Percentiles rank a stretch among this genome's conserved stretches.
Conservation (phyloP, 1,140 invertebrate species). For the Lerema accius region DNA sequence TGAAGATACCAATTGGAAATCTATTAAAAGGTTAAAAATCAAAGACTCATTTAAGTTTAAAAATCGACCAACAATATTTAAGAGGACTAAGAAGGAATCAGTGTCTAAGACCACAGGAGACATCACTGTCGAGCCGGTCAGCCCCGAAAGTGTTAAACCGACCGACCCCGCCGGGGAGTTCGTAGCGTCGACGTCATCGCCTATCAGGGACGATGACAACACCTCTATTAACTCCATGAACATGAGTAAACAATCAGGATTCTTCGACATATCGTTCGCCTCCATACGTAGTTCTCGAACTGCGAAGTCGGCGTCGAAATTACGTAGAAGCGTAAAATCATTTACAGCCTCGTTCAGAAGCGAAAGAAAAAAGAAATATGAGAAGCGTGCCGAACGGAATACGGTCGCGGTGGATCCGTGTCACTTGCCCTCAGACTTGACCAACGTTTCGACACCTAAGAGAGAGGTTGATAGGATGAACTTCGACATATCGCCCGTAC, state of each 20-base stretch:
- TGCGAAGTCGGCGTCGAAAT: conserved; percentile 75
- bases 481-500: conserved; percentile 76
- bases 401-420: conserved; percentile 67
- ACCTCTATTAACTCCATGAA: conserved; percentile 77
- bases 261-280: conserved; percentile 81
- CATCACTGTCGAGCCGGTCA: conserved; percentile 69
- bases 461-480: conserved; percentile 69
- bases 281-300: conserved; percentile 77
- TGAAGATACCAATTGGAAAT: conserved; percentile 79
- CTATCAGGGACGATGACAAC: conserved; percentile 77
- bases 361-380: conserved; percentile 81
- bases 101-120: conserved; percentile 66
- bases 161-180: conserved; percentile 74
- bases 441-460: conserved; percentile 71
- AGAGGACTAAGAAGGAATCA: conserved; percentile 75
- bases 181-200: conserved; percentile 75
- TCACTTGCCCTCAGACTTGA: conserved; percentile 60
- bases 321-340: conserved; percentile 78
- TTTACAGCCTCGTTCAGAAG: conserved; percentile 80
- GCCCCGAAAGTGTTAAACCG: conserved; percentile 68
- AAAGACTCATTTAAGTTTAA: conserved; percentile 82
- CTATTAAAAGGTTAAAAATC: conserved; percentile 80
- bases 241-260: conserved; percentile 78
- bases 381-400: conserved; percentile 70
- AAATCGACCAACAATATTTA: conserved; percentile 76